Base-by-base conservation (phyloP, 1,140 invertebrate genomes). In the Drosophila chauvacae region DNA sequence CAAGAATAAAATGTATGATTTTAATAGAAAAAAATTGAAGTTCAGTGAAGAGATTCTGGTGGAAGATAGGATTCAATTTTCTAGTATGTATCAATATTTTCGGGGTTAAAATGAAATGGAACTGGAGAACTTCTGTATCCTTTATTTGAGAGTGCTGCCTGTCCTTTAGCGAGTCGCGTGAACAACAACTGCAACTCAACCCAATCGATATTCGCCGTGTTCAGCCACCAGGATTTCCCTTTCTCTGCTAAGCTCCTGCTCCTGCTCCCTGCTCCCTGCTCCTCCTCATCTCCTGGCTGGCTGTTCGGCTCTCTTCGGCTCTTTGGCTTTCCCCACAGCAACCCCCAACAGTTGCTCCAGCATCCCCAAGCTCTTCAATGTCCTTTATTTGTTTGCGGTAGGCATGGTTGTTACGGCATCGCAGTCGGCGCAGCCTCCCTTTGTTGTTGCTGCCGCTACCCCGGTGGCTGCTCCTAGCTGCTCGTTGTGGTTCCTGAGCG, bases 401-500 rank as follows among this genome's bases (percentile, higher is more conserved):
- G 66, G 66, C 66, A 53, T 39, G 64, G 20, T 56, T 60, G 26
- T 37, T 45, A 65, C 16, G 41, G 41, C 28, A n/a, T 30, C 63
- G 20, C 55, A 44, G 30, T 62, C 39, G 47, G 39, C 66, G 28
- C 42, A 58, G 48, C 47, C 35, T 70, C 69, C 42, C 26, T 18
- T 45, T 57, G 20, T 20, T 45, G 30, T 10, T 28, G 48, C 44
- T 30, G 14, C 26, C 33, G 44, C 20, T 39, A 11, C 33, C 11
- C 33, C 33, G 13, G 33, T 35, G 33, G 33, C 26, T 26, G 48
- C 39, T 37, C 35, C 20, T 56, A 41, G 28, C 56, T 37, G 41
- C 53, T 61, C 26, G 20, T n/a, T 45, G 37, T 23, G 13, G 35
- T 74, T 88, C 14, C 85, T 88, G 84, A 65, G 77, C 84, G 85